These are phyloP conservation scores for Passerina amoena DNA, from an alignment of 2,113 vertebrate genomes.

Conservation along the genomic window DNA sequence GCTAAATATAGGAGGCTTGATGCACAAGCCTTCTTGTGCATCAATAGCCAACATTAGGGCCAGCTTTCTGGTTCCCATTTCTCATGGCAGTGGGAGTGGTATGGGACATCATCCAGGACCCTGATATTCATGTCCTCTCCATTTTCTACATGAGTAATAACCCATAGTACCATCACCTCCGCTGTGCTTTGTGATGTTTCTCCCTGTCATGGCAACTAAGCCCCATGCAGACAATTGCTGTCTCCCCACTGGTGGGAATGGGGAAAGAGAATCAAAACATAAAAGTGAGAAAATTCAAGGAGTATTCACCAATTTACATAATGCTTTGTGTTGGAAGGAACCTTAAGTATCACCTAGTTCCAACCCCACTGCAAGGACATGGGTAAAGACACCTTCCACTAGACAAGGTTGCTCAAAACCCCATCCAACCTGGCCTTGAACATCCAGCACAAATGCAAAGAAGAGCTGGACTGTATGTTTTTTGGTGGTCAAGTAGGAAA, in stretches of 20 bases:
- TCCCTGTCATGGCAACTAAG: background rate
- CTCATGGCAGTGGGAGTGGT: background rate
- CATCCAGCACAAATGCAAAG: background rate
- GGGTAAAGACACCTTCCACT: background rate
- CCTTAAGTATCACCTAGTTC: background rate
- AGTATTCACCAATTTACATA: background rate
- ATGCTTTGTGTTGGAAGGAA: background rate
- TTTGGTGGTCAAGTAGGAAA: background rate
- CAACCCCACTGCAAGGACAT: background rate
- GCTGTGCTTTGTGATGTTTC: background rate
- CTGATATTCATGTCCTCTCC: background rate
- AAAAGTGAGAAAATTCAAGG: background rate
- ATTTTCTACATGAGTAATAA: background rate
- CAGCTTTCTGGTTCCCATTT: background rate
- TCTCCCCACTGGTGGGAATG: fast-evolving
- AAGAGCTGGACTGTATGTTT: background rate
- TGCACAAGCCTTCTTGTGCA: background rate
- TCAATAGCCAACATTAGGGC: background rate
- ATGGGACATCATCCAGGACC: background rate
- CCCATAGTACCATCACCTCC: background rate
- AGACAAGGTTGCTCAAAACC: background rate
- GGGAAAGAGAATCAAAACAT: background rate
- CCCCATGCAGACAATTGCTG: background rate
- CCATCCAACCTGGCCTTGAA: background rate
- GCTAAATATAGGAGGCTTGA: background rate